A percentile compares a stretch with the other conserved stretches of the same genome.
Evolutionary conservation across 1,140 invertebrate genomes (phyloP).

Genomic region (Tetramorium alpestre): DNA sequence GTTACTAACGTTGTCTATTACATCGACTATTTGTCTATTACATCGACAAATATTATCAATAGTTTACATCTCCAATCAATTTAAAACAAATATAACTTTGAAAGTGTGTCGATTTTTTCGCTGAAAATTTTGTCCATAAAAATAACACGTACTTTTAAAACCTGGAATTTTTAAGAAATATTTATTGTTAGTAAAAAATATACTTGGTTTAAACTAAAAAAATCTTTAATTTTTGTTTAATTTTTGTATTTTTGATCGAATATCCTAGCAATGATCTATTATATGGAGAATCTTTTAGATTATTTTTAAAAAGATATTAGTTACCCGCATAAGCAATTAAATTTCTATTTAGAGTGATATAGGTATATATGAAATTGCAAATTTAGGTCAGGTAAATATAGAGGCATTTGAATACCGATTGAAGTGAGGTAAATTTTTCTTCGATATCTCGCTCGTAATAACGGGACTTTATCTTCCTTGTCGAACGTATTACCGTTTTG

Average conservation of each 20-base stretch:
- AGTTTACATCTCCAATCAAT: background rate
- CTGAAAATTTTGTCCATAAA: background rate
- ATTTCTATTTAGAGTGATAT: background rate
- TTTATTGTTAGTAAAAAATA: background rate
- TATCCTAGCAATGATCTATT: background rate
- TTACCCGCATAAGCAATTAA: background rate
- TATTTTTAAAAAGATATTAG: background rate
- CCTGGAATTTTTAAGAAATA: background rate
- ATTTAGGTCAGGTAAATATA: slow-evolving; percentile 29
- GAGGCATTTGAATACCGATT: background rate
- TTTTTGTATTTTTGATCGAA: background rate
- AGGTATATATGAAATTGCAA: background rate
- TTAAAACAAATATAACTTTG: background rate
- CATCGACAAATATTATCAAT: slow-evolving; percentile 8
- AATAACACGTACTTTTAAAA: background rate
- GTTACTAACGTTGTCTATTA: background rate
- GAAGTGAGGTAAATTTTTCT: background rate
- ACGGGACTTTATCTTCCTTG: slow-evolving; percentile 29
- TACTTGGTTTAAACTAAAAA: background rate
- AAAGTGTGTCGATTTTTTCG: background rate
- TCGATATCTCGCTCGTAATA: slow-evolving; percentile 14
- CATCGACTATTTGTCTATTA: background rate
- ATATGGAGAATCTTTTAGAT: background rate
- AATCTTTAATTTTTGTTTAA: background rate
- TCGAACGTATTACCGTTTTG: slow-evolving; percentile 57